Evolutionary conservation across 2,113 vertebrate genomes (phyloP).

Genomic region (Carassius carassius): DNA sequence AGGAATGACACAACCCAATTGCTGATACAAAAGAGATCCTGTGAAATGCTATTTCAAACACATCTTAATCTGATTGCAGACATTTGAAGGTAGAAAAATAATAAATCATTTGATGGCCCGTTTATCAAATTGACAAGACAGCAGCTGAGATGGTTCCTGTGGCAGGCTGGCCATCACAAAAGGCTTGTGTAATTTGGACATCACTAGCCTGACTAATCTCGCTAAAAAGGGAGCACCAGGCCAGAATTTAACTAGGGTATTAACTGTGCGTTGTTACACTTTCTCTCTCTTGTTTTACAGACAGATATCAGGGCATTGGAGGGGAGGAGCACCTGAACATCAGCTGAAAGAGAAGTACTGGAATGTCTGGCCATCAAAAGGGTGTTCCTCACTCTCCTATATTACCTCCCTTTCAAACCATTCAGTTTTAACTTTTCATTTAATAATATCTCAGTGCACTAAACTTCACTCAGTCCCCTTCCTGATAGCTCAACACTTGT

Average conservation of each 20-base stretch:
- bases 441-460: background rate
- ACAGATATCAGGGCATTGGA: background rate
- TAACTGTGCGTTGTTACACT: background rate
- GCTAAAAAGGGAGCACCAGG: background rate
- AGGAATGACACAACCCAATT: background rate
- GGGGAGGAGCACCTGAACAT: background rate
- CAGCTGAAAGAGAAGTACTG: background rate
- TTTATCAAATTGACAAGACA: background rate
- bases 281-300: background rate
- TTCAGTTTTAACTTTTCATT: background rate
- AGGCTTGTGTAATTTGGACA: background rate
- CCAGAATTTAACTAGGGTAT: background rate
- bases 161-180: background rate
- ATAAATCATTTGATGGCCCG: background rate
- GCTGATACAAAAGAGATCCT: background rate
- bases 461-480: too few species aligned
- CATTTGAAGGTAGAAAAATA: background rate
- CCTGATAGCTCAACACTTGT: too few species aligned
- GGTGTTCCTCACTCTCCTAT: background rate
- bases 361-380: background rate
- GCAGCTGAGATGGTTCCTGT: background rate
- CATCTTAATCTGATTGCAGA: background rate
- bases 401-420: background rate
- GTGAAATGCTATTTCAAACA: background rate
- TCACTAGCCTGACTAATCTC: background rate